These are phyloP conservation scores for Latheticus oryzae DNA, from an alignment of 2,888 invertebrate genomes.

Conservation along the genomic window DNA sequence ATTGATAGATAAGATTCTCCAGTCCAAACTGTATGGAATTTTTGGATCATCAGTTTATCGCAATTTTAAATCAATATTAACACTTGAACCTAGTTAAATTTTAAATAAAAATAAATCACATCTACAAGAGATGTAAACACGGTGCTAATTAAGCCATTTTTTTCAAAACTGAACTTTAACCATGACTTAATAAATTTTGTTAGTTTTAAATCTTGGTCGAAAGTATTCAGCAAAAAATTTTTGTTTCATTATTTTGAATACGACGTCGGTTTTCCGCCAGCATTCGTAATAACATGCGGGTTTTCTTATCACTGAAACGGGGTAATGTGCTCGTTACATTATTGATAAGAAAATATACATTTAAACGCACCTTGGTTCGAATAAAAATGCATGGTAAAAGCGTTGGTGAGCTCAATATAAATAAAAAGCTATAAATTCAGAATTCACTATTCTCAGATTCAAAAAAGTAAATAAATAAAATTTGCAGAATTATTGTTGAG, in stretches of 20 bases:
- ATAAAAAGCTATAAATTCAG: not conserved
- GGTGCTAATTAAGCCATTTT: slow-evolving; percentile 16
- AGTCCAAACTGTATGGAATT: slow-evolving; percentile 31
- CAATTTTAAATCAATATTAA: slow-evolving; percentile 31
- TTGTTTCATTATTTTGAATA: slow-evolving; percentile 19
- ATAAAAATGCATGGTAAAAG: slow-evolving; percentile 8
- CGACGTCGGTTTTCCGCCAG: slow-evolving; percentile 53
- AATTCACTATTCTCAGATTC: no score
- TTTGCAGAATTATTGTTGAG: no score
- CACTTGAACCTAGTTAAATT: slow-evolving; percentile 25
- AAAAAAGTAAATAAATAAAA: no score
- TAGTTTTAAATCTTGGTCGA: not conserved
- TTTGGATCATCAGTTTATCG: slow-evolving; percentile 22
- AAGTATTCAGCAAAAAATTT: slow-evolving; percentile 1
- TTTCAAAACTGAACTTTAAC: slow-evolving; percentile 11
- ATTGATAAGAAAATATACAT: slow-evolving; percentile 38
- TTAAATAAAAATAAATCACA: slow-evolving; percentile 23
- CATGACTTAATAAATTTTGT: slow-evolving; percentile 2
- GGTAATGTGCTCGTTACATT: slow-evolving; percentile 42
- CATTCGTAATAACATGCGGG: slow-evolving; percentile 58
- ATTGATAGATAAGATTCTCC: slow-evolving; percentile 16
- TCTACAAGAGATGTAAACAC: slow-evolving; percentile 3
- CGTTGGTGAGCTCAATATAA: not conserved
- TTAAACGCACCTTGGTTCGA: slow-evolving; percentile 28
- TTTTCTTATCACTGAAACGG: slow-evolving; percentile 51